Conservation (phyloP, 2,113 vertebrate genomes). For the Chroicocephalus ridibundus region DNA sequence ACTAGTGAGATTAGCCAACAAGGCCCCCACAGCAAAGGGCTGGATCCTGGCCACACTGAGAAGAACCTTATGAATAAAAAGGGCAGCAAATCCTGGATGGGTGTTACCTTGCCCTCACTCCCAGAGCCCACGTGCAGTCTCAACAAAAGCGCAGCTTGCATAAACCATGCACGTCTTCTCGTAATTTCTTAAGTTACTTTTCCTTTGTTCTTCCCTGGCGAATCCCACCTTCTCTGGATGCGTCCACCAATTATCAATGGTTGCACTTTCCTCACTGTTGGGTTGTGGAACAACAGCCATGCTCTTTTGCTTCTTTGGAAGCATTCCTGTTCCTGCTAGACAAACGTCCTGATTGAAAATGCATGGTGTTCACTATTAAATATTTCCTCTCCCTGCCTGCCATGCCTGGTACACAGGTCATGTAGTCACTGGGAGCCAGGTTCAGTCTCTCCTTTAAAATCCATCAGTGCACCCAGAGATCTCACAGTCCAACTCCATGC, state of each 20-base stretch:
- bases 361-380: rapidly evolving
- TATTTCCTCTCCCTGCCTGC: not conserved
- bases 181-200: not conserved
- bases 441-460: not conserved
- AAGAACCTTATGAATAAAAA: not conserved
- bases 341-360: rapidly evolving
- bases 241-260: rapidly evolving
- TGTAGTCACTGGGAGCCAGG: rapidly evolving
- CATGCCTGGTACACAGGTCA: too few species aligned
- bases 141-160: not conserved
- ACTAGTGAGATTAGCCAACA: not conserved
- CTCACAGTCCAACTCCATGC: not conserved
- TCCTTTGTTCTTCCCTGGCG: not conserved
- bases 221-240: not conserved
- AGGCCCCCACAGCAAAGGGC: not conserved
- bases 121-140: rapidly evolving
- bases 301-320: not conserved
- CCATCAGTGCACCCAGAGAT: too few species aligned
- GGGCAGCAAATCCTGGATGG: not conserved
- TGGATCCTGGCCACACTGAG: not conserved
- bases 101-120: not conserved
- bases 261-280: not conserved
- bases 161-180: rapidly evolving
- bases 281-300: not conserved
- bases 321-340: rapidly evolving